phyloP scores from a whole-genome alignment of 2,113 vertebrate genomes.

The Percina caprodes region DNA sequence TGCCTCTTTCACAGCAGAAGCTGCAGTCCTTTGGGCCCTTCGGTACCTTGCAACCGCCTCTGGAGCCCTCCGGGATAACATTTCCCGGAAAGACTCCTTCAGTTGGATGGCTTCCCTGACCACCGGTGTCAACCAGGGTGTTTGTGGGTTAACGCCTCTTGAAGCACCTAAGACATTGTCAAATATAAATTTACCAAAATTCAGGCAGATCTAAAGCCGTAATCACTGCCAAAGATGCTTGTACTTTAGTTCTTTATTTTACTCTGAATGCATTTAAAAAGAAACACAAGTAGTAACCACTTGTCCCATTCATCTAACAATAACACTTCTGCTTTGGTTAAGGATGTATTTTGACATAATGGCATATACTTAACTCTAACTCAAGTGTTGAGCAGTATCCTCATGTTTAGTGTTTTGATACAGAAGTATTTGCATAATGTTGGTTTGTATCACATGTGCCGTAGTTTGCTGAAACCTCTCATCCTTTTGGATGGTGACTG shows the following conservation, averaged over 20 bases:
- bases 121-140: no score
- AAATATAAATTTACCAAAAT: not conserved
- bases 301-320: constrained; percentile 47
- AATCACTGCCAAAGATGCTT: not conserved
- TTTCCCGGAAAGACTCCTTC: no score
- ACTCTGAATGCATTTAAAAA: not conserved
- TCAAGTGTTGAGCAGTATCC: constrained; percentile 55
- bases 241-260: not conserved
- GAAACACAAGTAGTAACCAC: constrained; percentile 22
- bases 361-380: constrained; percentile 45
- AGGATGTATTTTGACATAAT: constrained; percentile 56
- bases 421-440: constrained; percentile 27
- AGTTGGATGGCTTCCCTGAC: no score
- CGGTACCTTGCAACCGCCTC: no score
- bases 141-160: no score
- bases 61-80: no score
- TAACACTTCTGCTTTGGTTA: constrained; percentile 34
- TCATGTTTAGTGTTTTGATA: constrained; percentile 37
- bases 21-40: no score
- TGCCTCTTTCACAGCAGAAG: no score
- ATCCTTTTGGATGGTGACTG: not conserved
- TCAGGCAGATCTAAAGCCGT: not conserved
- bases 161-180: not conserved
- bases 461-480: constrained; percentile 9
- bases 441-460: not conserved